Conservation (phyloP, 1,140 invertebrate genomes). For the Mamestra configurata region DNA sequence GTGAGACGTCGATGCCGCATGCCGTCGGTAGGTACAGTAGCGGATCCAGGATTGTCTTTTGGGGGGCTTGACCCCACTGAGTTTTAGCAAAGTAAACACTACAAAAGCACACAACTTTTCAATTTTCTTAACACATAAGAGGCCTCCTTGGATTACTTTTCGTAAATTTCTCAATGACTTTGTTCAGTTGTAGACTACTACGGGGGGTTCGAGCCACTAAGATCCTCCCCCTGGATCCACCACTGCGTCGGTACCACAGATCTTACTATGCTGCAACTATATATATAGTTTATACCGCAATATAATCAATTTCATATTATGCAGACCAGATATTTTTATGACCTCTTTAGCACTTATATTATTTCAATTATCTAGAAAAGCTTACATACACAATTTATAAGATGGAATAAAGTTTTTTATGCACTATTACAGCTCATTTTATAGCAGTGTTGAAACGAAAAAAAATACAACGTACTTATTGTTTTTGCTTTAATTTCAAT, state of each 20-base stretch:
- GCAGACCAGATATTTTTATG: not conserved
- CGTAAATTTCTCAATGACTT: too few relatives aligned
- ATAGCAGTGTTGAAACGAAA: not conserved
- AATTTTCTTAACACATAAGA: too few relatives aligned
- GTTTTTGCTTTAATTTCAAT: not conserved
- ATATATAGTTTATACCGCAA: constrained; percentile 19
- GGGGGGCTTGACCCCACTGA: too few relatives aligned
- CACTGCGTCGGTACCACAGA: not conserved
- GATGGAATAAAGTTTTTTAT: not conserved
- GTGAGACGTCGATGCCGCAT: not conserved
- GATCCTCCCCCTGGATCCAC: too few relatives aligned
- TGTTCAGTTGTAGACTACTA: too few relatives aligned
- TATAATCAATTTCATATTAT: constrained; percentile 14
- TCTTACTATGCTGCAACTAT: not conserved
- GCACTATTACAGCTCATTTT: not conserved
- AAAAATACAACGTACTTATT: not conserved
- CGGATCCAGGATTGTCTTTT: too few relatives aligned
- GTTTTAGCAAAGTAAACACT: too few relatives aligned
- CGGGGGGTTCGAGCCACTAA: too few relatives aligned
- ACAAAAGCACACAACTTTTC: too few relatives aligned
- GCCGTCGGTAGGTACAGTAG: too few relatives aligned
- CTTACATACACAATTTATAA: not conserved
- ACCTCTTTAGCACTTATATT: constrained; percentile 2
- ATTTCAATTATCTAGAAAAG: constrained; percentile 5
- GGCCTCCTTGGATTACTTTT: too few relatives aligned